Percentiles rank a stretch among this genome's conserved stretches.
phyloP scores from a whole-genome alignment of 2,888 invertebrate genomes.

The Phalera bucephala region DNA sequence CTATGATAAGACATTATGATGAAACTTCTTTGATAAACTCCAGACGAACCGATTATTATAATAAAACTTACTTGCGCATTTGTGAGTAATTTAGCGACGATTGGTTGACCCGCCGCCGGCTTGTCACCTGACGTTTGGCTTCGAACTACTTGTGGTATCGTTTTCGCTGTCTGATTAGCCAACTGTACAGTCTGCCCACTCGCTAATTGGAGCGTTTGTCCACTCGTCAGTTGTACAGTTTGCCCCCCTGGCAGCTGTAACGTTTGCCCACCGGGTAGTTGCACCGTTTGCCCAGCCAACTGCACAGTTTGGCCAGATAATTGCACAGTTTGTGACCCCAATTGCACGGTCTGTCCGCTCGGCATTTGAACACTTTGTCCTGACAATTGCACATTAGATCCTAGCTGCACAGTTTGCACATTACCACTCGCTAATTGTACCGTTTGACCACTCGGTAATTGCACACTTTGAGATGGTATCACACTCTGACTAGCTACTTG shows the following conservation, averaged over 20 bases:
- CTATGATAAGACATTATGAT: no score
- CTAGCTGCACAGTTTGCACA: slow-evolving; percentile 43
- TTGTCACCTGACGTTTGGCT: slow-evolving; percentile 61
- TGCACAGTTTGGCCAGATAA: slow-evolving; percentile 47
- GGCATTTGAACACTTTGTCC: slow-evolving; percentile 45
- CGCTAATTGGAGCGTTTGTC: slow-evolving; percentile 62
- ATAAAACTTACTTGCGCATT: slow-evolving; percentile 84
- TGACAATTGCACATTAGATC: slow-evolving; percentile 43
- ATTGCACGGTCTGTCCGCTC: slow-evolving; percentile 38
- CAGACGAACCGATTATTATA: no score
- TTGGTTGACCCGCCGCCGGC: slow-evolving; percentile 69
- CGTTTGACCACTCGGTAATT: slow-evolving; percentile 60
- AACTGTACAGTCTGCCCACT: slow-evolving; percentile 65
- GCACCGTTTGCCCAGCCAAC: slow-evolving; percentile 60
- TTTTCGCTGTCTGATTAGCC: slow-evolving; percentile 59
- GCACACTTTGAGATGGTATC: slow-evolving; percentile 57
- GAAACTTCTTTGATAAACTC: no score
- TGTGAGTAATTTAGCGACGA: slow-evolving; percentile 88
- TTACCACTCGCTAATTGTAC: slow-evolving; percentile 61
- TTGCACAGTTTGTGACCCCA: slow-evolving; percentile 44
- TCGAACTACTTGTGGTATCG: slow-evolving; percentile 63
- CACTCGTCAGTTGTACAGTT: slow-evolving; percentile 60
- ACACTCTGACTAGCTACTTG: slow-evolving; percentile 62
- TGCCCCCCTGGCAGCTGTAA: slow-evolving; percentile 64
- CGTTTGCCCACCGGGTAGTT: slow-evolving; percentile 77